Conservation (phyloP, 2,888 invertebrate genomes). For the Epinotia nisella region DNA sequence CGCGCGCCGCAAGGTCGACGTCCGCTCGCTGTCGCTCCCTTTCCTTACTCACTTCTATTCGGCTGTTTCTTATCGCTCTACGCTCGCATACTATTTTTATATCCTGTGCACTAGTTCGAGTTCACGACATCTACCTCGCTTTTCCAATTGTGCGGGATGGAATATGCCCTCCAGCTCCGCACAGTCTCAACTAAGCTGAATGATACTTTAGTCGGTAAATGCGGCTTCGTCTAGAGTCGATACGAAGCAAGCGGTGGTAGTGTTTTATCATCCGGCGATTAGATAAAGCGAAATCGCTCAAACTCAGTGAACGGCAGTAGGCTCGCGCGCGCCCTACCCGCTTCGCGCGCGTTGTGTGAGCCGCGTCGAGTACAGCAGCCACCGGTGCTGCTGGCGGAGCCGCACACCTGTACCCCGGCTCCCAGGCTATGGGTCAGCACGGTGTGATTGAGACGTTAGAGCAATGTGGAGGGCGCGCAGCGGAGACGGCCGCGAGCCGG, state of each 20-base stretch:
- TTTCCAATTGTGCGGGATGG: constrained; percentile 26
- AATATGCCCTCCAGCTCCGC: constrained; percentile 17
- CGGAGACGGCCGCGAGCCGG: constrained; percentile 37
- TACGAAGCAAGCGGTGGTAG: constrained; percentile 58
- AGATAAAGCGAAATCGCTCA: constrained; percentile 72
- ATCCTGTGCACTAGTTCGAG: constrained; percentile 55
- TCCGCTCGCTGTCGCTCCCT: constrained; percentile 16
- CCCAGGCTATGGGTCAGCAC: constrained; percentile 8
- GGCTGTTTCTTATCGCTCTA: constrained; percentile 55
- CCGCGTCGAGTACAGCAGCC: constrained; percentile 19
- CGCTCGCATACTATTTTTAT: constrained; percentile 58
- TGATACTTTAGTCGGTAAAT: constrained; percentile 28
- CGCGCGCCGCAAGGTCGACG: constrained; percentile 33
- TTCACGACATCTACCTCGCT: constrained; percentile 47
- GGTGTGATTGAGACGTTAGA: constrained; percentile 26
- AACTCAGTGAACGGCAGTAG: constrained; percentile 63
- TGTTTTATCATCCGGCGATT: constrained; percentile 73
- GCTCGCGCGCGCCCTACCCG: constrained; percentile 59
- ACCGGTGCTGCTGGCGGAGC: constrained; percentile 1
- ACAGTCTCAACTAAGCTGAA: constrained; percentile 26
- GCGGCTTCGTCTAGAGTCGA: constrained; percentile 38
- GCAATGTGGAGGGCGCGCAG: constrained; percentile 42
- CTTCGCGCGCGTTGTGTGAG: constrained; percentile 51
- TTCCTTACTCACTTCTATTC: constrained; percentile 27
- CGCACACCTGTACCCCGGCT: not conserved